phyloP scores from a whole-genome alignment of 2,797 vertebrate genomes.

The Lithobates sylvaticus region DNA sequence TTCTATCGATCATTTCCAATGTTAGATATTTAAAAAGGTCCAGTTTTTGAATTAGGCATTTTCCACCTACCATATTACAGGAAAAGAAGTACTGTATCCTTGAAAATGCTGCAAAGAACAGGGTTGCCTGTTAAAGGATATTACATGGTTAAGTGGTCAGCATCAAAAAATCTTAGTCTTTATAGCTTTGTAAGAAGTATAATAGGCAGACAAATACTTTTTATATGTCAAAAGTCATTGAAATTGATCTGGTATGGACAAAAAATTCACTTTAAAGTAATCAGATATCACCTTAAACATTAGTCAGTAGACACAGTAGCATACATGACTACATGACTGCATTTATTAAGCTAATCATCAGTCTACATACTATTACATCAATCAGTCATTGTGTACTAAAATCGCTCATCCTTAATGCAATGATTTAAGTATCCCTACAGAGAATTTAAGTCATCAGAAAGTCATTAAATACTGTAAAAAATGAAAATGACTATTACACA shows the following conservation, averaged over 20 bases:
- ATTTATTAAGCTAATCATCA: conserved; percentile 79
- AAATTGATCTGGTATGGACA: neutral
- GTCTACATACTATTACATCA: conserved; percentile 81
- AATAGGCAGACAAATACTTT: neutral
- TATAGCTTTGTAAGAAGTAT: too few species aligned
- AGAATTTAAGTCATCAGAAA: conserved; percentile 86
- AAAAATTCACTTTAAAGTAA: conserved; percentile 22
- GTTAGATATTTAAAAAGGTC: too few species aligned
- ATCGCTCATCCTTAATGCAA: conserved; percentile 87
- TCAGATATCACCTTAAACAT: conserved; percentile 59
- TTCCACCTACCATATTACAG: too few species aligned
- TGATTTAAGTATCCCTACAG: conserved; percentile 85
- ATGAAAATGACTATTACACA: conserved; percentile 87
- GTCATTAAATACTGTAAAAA: conserved; percentile 89
- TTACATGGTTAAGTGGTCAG: too few species aligned
- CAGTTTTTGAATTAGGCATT: too few species aligned
- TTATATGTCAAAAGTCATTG: neutral
- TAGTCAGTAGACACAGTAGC: conserved; percentile 77
- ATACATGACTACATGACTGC: conserved; percentile 83
- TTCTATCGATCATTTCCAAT: too few species aligned
- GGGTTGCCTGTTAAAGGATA: too few species aligned
- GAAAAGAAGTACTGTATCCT: too few species aligned
- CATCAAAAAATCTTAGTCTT: too few species aligned
- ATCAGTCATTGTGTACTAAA: conserved; percentile 84
- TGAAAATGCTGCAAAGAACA: too few species aligned